Base-by-base conservation (phyloP, 2,888 invertebrate genomes). In the Stenotaenia linearis region DNA sequence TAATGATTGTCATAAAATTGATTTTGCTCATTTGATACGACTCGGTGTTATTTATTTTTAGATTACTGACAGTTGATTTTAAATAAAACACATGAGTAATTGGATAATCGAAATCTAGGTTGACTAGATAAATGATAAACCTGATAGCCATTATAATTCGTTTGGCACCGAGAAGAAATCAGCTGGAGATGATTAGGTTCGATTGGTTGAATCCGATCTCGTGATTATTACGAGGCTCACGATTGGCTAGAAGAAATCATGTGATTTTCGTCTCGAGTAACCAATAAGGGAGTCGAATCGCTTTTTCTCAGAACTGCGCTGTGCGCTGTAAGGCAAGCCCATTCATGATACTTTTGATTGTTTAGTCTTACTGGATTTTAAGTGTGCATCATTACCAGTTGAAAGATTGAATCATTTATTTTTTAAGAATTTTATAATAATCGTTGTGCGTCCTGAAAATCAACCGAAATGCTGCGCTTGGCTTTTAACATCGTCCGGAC, bases 401-500 rank as follows among this genome's bases (percentile, higher is more conserved):
- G 75, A 18, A 45, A 35, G 75, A 37, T 75, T 32, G 1, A 9
- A 35, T 75, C 37, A 37, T 75, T 30, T n/a, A 74, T 35, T 75
- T 75, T 75, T 75, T 75, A 12, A 15, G 15, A 25, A 61, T 61
- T 61, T 28, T 28, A 61, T 25, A 9, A 12, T 12, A 25, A 25
- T 61, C 25, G 12, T 61, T 61, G 25, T 61, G 61, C n/a, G 45
- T n/a, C 18, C n/a, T 23, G 25, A 61, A 61, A 23, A 61, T 3
- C 9, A 25, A 61, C 25, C 61, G 1, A 75, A 76, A 80, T 80
- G 80, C 37, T 80, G n/a, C 79, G 80, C 30, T 69, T 75, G 50
- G 79, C 77, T 21, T 21, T 75, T 30, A 80, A 80, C 78, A 37
- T 79, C 40, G 28, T 79, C 32, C 80, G 80, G 35, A 61, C 75